Conservation (phyloP, 2,797 vertebrate genomes). For the Scyliorhinus canicula region DNA sequence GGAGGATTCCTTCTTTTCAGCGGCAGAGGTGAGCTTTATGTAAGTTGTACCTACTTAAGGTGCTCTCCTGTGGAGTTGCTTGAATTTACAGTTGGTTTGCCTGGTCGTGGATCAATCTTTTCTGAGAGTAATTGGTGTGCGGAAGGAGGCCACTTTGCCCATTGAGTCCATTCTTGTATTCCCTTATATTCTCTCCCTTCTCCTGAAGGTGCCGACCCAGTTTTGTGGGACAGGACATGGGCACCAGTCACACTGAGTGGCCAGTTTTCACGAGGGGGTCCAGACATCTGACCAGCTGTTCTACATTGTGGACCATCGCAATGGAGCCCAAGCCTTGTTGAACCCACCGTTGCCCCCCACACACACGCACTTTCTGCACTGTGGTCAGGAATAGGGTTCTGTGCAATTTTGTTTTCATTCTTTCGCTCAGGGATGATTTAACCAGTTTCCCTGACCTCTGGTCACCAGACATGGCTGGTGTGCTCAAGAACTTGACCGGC, state of each 20-base stretch:
- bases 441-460: not conserved
- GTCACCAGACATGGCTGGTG: not conserved
- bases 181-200: not conserved
- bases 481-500: not conserved
- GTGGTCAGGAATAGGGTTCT: not conserved
- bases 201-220: not conserved
- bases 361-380: not conserved
- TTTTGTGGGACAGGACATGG: not conserved
- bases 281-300: not conserved
- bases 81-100: not conserved
- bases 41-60: not conserved
- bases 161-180: not conserved
- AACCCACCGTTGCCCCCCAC: not conserved
- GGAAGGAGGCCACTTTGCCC: not conserved
- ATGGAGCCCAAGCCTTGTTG: not conserved
- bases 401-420: not conserved
- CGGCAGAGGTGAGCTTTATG: constrained; percentile 74
- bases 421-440: too few species aligned
- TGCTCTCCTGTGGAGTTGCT: not conserved
- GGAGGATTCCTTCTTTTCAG: constrained; percentile 92
- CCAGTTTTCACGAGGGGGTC: not conserved
- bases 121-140: not conserved
- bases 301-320: not conserved
- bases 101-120: not conserved
- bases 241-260: not conserved